A percentile compares a stretch with the other conserved stretches of the same genome.
Evolutionary conservation across 2,888 invertebrate genomes (phyloP).

Genomic region (Brachyptera putata): DNA sequence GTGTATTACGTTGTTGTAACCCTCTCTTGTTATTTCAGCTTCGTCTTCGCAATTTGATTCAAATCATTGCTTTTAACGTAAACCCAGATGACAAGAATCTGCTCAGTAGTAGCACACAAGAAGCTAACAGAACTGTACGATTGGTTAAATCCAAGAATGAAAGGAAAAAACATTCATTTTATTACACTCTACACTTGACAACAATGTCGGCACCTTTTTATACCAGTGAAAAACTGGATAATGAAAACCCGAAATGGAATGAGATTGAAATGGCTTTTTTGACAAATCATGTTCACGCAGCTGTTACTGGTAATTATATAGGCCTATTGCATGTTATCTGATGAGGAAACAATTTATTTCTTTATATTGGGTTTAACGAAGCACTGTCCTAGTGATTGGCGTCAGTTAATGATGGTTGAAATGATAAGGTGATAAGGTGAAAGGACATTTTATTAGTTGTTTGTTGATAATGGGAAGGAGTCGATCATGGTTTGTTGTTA

Average conservation of each 20-base stretch:
- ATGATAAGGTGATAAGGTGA: too few species aligned
- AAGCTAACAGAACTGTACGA: not conserved
- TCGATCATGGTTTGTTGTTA: too few species aligned
- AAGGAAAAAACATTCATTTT: conserved; percentile 50
- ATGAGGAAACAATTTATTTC: conserved; percentile 13
- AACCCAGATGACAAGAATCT: conserved; percentile 28
- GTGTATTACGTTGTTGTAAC: too few species aligned
- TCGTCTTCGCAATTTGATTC: conserved; percentile 72
- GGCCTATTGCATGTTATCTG: not conserved
- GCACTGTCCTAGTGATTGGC: too few species aligned
- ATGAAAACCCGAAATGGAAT: conserved; percentile 74
- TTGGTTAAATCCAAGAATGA: conserved; percentile 1
- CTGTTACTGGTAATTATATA: conserved; percentile 37
- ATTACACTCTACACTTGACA: conserved; percentile 74
- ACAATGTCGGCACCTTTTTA: conserved; percentile 80
- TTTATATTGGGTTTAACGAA: conserved; percentile 22
- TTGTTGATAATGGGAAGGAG: too few species aligned
- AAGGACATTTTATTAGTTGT: too few species aligned
- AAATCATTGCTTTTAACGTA: conserved; percentile 65
- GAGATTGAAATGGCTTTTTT: conserved; percentile 55
- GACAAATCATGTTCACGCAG: conserved; percentile 39
- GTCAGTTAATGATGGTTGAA: too few species aligned
- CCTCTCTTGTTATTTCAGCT: conserved; percentile 58
- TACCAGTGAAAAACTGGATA: conserved; percentile 70
- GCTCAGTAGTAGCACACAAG: conserved; percentile 39